These are phyloP conservation scores for Suillia variegata DNA, from an alignment of 2,888 invertebrate species.

Conservation along the genomic window DNA sequence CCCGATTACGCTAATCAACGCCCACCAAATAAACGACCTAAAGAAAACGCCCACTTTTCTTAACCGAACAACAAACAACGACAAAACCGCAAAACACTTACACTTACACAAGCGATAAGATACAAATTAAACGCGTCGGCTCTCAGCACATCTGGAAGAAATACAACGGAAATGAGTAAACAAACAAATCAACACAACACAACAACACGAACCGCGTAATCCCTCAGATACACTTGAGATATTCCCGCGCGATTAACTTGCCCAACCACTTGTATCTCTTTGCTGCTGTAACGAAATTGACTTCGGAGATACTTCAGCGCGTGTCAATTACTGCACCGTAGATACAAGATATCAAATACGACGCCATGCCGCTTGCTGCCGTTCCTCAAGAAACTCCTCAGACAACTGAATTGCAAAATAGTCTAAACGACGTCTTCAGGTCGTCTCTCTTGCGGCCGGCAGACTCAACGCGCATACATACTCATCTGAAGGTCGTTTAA, in stretches of 20 bases:
- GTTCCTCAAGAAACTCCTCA: slow-evolving; percentile 22
- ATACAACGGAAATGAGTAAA: slow-evolving; percentile 12
- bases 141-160: slow-evolving; percentile 29
- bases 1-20: slow-evolving; percentile 3
- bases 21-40: slow-evolving; percentile 5
- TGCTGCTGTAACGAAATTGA: neutral
- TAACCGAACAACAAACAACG: slow-evolving; percentile 13
- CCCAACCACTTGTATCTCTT: neutral
- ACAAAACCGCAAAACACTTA: neutral
- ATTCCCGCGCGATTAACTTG: slow-evolving; percentile 23
- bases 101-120: slow-evolving; percentile 23
- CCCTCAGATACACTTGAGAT: slow-evolving; percentile 28
- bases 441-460: too few relatives aligned
- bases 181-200: slow-evolving; percentile 22
- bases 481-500: slow-evolving; percentile 45
- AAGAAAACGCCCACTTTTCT: slow-evolving; percentile 34
- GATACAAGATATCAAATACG: too few relatives aligned
- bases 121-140: slow-evolving; percentile 3
- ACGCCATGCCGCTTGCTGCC: neutral
- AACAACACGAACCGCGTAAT: slow-evolving; percentile 19
- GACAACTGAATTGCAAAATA: slow-evolving; percentile 16
- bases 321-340: neutral
- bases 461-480: neutral
- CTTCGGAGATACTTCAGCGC: neutral
- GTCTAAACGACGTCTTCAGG: neutral